Evolutionary conservation across 2,888 invertebrate genomes (phyloP).

Genomic region (Cataglyphis rosenhaueri): DNA sequence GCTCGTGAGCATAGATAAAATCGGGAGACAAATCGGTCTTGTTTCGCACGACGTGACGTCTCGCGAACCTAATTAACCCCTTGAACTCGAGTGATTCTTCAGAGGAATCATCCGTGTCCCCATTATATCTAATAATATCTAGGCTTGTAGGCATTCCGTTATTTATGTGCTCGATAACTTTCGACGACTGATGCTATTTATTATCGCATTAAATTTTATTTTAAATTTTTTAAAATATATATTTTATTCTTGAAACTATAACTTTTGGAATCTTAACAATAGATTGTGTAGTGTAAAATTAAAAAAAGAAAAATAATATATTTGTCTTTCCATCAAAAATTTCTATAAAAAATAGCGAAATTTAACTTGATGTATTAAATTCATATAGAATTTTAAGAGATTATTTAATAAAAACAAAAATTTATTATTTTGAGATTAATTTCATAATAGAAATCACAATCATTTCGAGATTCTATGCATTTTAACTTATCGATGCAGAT

Average conservation of each 20-base stretch:
- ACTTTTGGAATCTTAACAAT: not conserved
- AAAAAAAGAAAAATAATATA: not conserved
- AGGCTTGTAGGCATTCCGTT: not conserved
- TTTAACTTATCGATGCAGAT: not conserved
- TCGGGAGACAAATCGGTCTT: constrained; percentile 9
- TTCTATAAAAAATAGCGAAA: not conserved
- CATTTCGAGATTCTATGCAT: constrained; percentile 3
- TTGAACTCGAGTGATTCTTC: not conserved
- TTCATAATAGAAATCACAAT: not conserved
- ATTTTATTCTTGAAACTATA: not conserved
- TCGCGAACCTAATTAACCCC: constrained; percentile 13
- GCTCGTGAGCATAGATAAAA: constrained; percentile 7
- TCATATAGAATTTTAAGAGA: not conserved
- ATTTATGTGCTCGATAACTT: not conserved
- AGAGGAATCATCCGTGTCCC: not conserved
- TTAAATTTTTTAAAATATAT: not conserved
- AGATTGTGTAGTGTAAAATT: not conserved
- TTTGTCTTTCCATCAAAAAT: not conserved
- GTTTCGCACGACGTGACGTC: constrained; percentile 16
- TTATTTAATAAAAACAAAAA: not conserved
- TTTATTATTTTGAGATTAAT: not conserved
- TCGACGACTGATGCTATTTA: not conserved
- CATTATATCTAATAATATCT: not conserved
- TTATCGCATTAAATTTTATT: not conserved
- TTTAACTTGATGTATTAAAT: not conserved